Percentiles rank a stretch among this genome's conserved stretches.
Conservation (phyloP, 2,797 vertebrate species). For the Mormyrus hasselquistii region DNA sequence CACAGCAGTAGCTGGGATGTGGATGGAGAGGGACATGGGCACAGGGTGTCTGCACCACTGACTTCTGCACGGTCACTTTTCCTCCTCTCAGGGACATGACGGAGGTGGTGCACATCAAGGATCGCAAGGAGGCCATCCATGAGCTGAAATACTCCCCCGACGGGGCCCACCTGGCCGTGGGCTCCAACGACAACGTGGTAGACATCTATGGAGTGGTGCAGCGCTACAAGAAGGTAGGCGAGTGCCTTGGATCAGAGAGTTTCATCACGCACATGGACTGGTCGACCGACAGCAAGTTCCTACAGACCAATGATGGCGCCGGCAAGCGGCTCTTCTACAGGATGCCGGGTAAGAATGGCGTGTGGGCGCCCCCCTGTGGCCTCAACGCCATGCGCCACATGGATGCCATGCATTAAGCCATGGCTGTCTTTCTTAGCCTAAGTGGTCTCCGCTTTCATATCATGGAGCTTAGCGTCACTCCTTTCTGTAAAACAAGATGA, state of each 20-base stretch:
- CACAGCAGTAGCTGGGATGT: neutral
- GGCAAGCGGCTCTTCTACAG: conserved; percentile 87
- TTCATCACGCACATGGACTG: conserved; percentile 99
- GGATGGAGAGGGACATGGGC: neutral
- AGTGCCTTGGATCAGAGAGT: conserved; percentile 82
- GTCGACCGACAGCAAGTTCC: conserved; percentile 88
- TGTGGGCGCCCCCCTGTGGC: neutral
- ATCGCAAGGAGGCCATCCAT: conserved; percentile 96
- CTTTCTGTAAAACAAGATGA: neutral
- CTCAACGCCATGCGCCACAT: neutral
- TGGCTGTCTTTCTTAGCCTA: neutral
- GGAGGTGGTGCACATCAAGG: conserved; percentile 97
- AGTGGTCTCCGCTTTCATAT: neutral
- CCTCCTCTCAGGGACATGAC: conserved; percentile 85
- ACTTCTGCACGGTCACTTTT: neutral
- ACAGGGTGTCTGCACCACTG: neutral
- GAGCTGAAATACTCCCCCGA: conserved; percentile 97
- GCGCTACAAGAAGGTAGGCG: conserved; percentile 94
- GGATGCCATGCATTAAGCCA: neutral
- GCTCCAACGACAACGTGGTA: conserved; percentile 91
- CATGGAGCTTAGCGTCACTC: neutral
- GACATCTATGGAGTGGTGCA: conserved; percentile 93
- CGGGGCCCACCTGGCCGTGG: conserved; percentile 86
- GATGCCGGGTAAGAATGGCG: conserved; percentile 80
- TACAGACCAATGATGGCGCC: conserved; percentile 94